Evolutionary conservation across 2,888 invertebrate species (phyloP), one percentile per base, ranked within the genome.

Genomic region (Lithophane socia): DNA sequence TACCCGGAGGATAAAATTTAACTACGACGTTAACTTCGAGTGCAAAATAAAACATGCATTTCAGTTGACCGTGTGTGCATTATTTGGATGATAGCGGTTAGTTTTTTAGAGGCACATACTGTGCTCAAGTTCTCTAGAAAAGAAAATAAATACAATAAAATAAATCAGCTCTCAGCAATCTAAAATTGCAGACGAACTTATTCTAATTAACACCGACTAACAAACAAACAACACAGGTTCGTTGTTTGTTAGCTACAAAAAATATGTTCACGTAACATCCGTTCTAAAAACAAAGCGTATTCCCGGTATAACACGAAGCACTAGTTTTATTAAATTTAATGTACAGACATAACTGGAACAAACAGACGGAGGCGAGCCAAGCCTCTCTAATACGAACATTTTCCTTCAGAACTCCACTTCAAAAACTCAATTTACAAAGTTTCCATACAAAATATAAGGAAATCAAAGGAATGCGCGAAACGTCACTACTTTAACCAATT

Each of bases 401-500:
- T 84, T 85, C 54, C 67, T 72, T 73, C 65, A 75, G 65, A 77
- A 64, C 75, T 75, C 65, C 73, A 77, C 81, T 82, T 81, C 74
- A 77, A 85, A 86, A 87, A 85, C 84, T 86, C 83, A 84, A 88
- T 88, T 84, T 85, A 85, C 82, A 85, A 89, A 89, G 86, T 83
- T 86, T 47, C 72, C 81, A 82, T 79, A 86, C 85, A 84, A 84
- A 85, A 88, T 86, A 89, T 87, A 89, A 90, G 83, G 84, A 87
- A 90, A 90, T 90, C 88, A 89, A 88, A 88, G 87, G 83, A 87
- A 88, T 87, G 87, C 87, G 83, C 80, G 75, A 86, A 86, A 91
- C 79, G 90, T 90, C 87, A 90, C 88, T 84, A 85, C 88, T 88
- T 85, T 86, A 92, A 92, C 91, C 92, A 92, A 92, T 92, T 91